These are phyloP conservation scores for Ambastaia sidthimunki DNA, from an alignment of 2,797 vertebrate species.

Conservation along the genomic window DNA sequence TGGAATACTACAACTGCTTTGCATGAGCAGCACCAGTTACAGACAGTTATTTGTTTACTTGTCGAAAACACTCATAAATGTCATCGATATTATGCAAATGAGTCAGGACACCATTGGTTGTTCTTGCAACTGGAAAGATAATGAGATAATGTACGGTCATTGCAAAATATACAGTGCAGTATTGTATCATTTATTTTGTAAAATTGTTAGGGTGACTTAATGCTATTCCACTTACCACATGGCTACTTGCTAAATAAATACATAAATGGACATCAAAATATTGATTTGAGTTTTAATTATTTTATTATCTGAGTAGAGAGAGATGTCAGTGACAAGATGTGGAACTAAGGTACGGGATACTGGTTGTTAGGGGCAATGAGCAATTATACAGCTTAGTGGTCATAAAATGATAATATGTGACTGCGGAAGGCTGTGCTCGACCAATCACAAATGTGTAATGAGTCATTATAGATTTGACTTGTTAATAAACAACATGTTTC, in stretches of 20 bases:
- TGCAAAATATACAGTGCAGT: too few relatives aligned
- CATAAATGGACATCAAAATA: background rate
- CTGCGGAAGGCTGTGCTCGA: background rate
- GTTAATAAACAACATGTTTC: background rate
- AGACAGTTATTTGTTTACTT: constrained; percentile 13
- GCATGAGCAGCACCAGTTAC: background rate
- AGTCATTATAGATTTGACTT: background rate
- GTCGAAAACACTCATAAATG: background rate
- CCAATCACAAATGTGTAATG: background rate
- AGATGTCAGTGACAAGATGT: background rate
- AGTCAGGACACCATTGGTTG: background rate
- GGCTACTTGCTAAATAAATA: too few relatives aligned
- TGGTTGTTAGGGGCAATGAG: constrained; percentile 1
- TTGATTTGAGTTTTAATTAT: background rate
- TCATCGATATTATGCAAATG: constrained; percentile 18
- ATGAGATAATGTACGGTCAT: background rate
- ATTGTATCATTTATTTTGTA: background rate
- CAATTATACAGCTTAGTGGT: background rate
- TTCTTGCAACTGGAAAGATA: background rate
- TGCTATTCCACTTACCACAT: background rate
- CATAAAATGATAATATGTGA: background rate
- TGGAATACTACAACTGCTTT: background rate
- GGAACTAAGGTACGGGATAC: background rate
- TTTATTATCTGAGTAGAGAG: background rate
- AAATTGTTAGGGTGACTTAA: background rate